Percentiles rank a stretch among this genome's conserved stretches.
phyloP scores from a whole-genome alignment of 2,888 invertebrate genomes.

The Omphaloscelis lunosa region DNA sequence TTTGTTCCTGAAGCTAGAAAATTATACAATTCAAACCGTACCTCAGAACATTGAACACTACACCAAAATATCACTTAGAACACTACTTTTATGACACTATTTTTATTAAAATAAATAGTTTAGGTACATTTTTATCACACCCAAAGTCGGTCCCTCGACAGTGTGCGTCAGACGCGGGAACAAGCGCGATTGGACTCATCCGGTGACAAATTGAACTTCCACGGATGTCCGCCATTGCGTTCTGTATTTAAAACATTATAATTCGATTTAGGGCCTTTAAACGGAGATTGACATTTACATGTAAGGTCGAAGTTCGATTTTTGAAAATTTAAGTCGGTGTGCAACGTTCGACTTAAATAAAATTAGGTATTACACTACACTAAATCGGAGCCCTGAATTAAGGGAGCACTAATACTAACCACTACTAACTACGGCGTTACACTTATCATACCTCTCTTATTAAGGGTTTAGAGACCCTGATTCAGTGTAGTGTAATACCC shows the following conservation, averaged over 20 bases:
- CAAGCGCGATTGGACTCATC: slow-evolving; percentile 66
- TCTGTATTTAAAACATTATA: slow-evolving; percentile 63
- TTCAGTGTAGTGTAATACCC: no score
- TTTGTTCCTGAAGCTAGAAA: no score
- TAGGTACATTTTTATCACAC: slow-evolving; percentile 58
- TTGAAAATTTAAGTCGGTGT: not conserved
- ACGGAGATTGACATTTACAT: slow-evolving; percentile 1
- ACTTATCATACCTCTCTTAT: no score
- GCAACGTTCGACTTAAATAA: no score
- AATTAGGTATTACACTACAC: no score
- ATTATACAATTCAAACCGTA: not conserved
- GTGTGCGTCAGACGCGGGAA: slow-evolving; percentile 66
- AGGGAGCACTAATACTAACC: no score
- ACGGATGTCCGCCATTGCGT: slow-evolving; percentile 67
- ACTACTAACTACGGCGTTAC: no score
- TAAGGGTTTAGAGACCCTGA: no score
- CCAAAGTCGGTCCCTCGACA: slow-evolving; percentile 51
- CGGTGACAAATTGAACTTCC: slow-evolving; percentile 65
- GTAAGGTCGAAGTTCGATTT: slow-evolving; percentile 13
- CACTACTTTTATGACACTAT: not conserved
- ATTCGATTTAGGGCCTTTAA: slow-evolving; percentile 50
- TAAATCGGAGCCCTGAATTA: no score
- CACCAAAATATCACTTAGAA: not conserved
- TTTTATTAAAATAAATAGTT: not conserved
- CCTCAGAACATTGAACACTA: no score